These are phyloP conservation scores for Anas georgica DNA, from an alignment of 2,797 vertebrate species.

Conservation along the genomic window DNA sequence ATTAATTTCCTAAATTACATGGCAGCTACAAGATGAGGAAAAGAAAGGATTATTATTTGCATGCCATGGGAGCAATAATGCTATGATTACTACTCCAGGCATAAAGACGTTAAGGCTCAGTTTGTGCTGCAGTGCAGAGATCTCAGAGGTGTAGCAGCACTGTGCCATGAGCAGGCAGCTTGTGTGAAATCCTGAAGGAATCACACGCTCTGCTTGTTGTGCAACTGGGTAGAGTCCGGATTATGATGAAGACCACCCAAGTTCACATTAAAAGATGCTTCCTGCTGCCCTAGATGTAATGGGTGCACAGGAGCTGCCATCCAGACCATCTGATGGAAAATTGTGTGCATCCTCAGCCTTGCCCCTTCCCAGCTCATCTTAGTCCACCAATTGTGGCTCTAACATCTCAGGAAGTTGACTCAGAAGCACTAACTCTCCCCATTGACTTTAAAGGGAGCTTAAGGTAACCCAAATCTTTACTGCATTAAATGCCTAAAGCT, in stretches of 20 bases:
- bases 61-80: conserved; percentile 37
- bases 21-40: background rate
- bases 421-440: background rate
- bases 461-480: background rate
- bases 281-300: background rate
- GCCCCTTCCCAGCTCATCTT: background rate
- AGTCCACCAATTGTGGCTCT: background rate
- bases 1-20: conserved; percentile 44
- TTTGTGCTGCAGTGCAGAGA: background rate
- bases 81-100: background rate
- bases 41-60: conserved; percentile 26
- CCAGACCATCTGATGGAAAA: background rate
- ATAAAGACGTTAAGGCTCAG: background rate
- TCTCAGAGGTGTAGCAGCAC: background rate
- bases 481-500: background rate
- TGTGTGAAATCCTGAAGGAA: fast-evolving
- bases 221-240: background rate
- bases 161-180: background rate
- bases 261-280: background rate
- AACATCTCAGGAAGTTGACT: fast-evolving
- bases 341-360: fast-evolving
- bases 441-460: fast-evolving
- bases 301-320: background rate
- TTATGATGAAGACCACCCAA: background rate
- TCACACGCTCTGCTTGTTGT: background rate